Percentiles rank a stretch among this genome's conserved stretches.
phyloP scores from a whole-genome alignment of 2,797 vertebrate genomes.

The Tangara arthus region DNA sequence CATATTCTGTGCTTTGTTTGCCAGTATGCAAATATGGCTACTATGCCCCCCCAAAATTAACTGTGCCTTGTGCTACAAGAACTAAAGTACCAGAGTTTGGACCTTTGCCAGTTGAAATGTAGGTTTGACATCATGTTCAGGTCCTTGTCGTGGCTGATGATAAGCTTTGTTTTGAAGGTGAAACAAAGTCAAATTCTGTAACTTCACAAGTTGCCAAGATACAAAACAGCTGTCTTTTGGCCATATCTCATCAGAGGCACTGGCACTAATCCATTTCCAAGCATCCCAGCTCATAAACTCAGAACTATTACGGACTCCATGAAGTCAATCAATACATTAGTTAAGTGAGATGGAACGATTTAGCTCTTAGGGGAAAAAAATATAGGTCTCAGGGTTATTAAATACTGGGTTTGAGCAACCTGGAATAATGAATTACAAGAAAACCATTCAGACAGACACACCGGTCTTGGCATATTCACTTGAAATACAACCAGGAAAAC shows the following conservation, averaged over 20 bases:
- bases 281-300: conserved; percentile 54
- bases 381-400: background rate
- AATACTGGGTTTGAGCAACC: background rate
- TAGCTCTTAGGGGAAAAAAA: background rate
- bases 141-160: background rate
- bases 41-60: background rate
- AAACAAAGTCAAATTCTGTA: conserved; percentile 20
- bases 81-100: background rate
- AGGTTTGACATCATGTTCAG: background rate
- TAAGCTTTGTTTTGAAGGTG: conserved; percentile 10
- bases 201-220: background rate
- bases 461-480: background rate
- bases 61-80: background rate
- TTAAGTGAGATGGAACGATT: conserved; percentile 59
- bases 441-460: background rate
- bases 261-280: conserved; percentile 50
- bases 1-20: background rate
- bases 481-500: background rate
- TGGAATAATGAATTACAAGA: background rate
- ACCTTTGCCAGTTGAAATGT: background rate
- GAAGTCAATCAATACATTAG: conserved; percentile 55
- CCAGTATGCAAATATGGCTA: background rate
- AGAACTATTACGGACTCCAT: conserved; percentile 37
- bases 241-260: background rate
- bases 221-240: background rate